phyloP scores from a whole-genome alignment of 2,888 invertebrate species.

The Brachylomia viminalis region DNA sequence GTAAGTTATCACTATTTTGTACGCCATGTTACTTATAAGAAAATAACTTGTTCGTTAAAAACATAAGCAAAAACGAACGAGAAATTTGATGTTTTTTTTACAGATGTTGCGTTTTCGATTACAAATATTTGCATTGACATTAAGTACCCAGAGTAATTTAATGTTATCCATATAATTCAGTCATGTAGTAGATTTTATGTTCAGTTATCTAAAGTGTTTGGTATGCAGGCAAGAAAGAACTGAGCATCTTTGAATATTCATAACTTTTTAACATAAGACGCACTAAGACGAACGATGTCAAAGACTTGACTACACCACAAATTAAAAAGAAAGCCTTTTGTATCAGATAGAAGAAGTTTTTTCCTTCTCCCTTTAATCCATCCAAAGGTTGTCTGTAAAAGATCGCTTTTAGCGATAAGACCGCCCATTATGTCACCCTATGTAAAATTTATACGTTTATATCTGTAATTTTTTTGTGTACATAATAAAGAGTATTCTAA shows the following conservation, averaged over 20 bases:
- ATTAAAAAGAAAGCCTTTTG: not conserved
- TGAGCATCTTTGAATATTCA: constrained; percentile 14
- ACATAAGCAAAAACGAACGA: not conserved
- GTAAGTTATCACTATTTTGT: not conserved
- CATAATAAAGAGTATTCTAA: too few species aligned
- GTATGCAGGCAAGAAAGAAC: not conserved
- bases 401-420: too few species aligned
- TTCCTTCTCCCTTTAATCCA: too few species aligned
- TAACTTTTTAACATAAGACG: not conserved
- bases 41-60: too few species aligned
- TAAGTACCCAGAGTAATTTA: not conserved
- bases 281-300: not conserved
- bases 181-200: too few species aligned
- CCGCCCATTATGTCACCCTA: too few species aligned
- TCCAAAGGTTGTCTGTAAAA: too few species aligned
- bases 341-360: not conserved
- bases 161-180: not conserved
- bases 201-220: not conserved
- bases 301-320: not conserved
- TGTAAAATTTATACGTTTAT: too few species aligned
- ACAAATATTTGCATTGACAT: constrained; percentile 8
- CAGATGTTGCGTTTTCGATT: not conserved
- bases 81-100: not conserved
- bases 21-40: not conserved
- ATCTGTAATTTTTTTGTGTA: too few species aligned